Evolutionary conservation across 1,140 invertebrate species (phyloP).

Genomic region (Drosophila pseudoananassae): DNA sequence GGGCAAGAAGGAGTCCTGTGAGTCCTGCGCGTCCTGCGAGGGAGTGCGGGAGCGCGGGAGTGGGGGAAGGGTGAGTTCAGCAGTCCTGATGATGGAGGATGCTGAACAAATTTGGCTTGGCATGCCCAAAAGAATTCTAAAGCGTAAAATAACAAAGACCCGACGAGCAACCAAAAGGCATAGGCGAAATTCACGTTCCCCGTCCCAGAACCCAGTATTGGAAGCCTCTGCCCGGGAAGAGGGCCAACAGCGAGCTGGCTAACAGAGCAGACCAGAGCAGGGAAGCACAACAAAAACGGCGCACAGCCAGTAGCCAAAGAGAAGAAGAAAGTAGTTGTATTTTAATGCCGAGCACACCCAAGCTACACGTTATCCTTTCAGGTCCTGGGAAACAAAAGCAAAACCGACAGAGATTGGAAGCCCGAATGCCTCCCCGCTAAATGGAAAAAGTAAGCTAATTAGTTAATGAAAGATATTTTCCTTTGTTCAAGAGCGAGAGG

Average conservation of each 20-base stretch:
- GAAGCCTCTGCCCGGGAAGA: not conserved
- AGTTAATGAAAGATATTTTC: constrained; percentile 82
- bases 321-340: constrained; percentile 61
- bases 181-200: constrained; percentile 2
- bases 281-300: constrained; percentile 45
- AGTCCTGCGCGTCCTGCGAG: not conserved
- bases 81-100: constrained; percentile 34
- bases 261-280: constrained; percentile 68
- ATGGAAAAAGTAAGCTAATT: constrained; percentile 79
- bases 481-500: constrained; percentile 55
- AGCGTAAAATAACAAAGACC: constrained; percentile 79
- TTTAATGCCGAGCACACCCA: constrained; percentile 53
- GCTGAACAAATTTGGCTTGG: constrained; percentile 76
- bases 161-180: constrained; percentile 50
- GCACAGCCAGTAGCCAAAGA: not conserved
- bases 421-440: constrained; percentile 12
- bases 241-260: not conserved
- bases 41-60: not conserved
- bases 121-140: constrained; percentile 77
- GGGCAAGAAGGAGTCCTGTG: not conserved
- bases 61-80: not conserved
- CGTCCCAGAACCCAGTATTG: not conserved
- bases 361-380: constrained; percentile 74
- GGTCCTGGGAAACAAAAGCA: constrained; percentile 57
- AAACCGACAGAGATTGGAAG: constrained; percentile 54